Percentiles rank a stretch among this genome's conserved stretches.
Evolutionary conservation across 2,113 vertebrate species (phyloP).

Genomic region (Brachypteracias leptosomus): DNA sequence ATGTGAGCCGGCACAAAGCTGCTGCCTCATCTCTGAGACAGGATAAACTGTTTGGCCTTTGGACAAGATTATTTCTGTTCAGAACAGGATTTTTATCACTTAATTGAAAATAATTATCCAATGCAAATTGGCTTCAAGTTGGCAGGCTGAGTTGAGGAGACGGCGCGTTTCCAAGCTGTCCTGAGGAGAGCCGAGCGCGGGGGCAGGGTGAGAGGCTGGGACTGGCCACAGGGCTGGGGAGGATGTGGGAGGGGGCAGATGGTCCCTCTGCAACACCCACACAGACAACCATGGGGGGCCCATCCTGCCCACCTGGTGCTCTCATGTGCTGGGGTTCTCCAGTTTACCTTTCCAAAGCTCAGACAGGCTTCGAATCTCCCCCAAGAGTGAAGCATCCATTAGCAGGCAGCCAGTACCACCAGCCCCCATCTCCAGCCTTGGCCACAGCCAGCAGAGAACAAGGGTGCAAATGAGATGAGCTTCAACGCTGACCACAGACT

Average conservation of each 20-base stretch:
- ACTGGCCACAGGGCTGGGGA: neutral
- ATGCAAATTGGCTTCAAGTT: constrained; percentile 73
- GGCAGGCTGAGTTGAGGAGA: constrained; percentile 57
- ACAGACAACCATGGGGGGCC: accelerated
- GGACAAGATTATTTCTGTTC: constrained; percentile 75
- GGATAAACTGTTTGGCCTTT: constrained; percentile 72
- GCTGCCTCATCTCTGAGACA: constrained; percentile 16
- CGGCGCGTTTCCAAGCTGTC: constrained; percentile 21
- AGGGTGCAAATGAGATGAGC: accelerated
- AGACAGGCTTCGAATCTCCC: neutral
- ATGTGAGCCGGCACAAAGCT: neutral
- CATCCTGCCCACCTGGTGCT: accelerated
- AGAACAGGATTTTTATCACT: constrained; percentile 75
- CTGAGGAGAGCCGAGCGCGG: neutral
- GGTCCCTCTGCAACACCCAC: neutral
- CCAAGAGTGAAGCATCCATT: accelerated
- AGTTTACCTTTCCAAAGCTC: neutral
- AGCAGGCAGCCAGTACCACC: neutral
- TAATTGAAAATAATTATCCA: constrained; percentile 78
- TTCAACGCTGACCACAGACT: accelerated
- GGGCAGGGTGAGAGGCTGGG: neutral
- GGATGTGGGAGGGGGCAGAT: no score
- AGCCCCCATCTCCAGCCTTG: accelerated
- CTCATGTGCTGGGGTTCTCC: accelerated
- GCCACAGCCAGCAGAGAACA: neutral